Evolutionary conservation across 2,113 vertebrate genomes (phyloP).

Genomic region (Ailurus styani): DNA sequence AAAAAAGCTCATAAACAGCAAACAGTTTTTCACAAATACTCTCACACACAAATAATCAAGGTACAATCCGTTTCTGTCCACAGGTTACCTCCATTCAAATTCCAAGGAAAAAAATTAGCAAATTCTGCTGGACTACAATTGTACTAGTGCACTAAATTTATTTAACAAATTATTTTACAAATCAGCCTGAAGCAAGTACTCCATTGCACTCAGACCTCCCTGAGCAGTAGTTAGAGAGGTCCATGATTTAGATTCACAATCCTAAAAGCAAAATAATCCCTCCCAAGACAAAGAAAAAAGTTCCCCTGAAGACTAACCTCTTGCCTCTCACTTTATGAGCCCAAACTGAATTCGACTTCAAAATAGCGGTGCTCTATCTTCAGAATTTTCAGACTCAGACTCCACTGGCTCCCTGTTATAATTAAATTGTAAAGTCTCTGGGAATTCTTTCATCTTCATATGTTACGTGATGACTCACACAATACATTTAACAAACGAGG

Average conservation of each 20-base stretch:
- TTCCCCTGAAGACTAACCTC: not conserved
- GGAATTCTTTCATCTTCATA: not conserved
- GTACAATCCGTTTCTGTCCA: not conserved
- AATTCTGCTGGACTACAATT: not conserved
- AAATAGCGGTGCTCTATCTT: not conserved
- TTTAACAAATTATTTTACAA: slow-evolving; percentile 9
- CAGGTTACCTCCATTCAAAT: not conserved
- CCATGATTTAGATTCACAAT: not conserved
- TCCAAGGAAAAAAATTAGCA: not conserved
- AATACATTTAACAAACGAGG: not conserved
- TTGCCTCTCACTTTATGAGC: not conserved
- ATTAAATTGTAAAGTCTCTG: not conserved
- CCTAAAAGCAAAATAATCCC: not conserved
- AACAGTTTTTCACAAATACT: not conserved
- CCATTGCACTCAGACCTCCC: not conserved
- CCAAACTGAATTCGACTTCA: not conserved
- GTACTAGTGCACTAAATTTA: not conserved
- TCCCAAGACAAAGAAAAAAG: not conserved
- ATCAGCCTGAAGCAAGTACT: not conserved
- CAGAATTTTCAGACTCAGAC: not conserved
- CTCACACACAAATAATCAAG: not conserved
- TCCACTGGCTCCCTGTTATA: not conserved
- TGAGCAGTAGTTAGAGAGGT: not conserved
- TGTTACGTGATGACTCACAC: not conserved
- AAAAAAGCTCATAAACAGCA: not conserved